Base-by-base conservation (phyloP, 2,113 vertebrate species). In the Mellivora capensis region DNA sequence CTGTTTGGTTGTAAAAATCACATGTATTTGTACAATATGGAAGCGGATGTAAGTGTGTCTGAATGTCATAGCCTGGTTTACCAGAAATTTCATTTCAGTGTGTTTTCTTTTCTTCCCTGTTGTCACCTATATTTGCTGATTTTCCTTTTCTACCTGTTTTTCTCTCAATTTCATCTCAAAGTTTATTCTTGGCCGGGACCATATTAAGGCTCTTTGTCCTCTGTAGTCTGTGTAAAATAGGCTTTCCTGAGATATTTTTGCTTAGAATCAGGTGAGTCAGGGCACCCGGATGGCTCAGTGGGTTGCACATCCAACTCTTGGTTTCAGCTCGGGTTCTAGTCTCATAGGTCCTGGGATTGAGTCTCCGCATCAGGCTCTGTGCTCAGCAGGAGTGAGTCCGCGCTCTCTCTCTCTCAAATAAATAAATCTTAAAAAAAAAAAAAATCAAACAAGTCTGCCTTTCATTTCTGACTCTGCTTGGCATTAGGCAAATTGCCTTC, bases 1-100 rank as follows among this genome's bases (percentile, higher is more conserved):
- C 74, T 64, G 17, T 54, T 96, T 59, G 59, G 44, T 59, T 95
- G 42, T 87, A 87, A 90, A 96, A 95, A 86, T 96, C 84, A 90
- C 27, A 91, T 87, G 47, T 49, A 49, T 77, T 96, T 93, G 47
- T 86, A 64, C 93, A 95, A 87, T 67, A 67, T 37, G 6, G 37
- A 69, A 86, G 72, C 29, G 37, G 37, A 74, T 74, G 83, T 86
- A 79, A 91, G 64, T 52, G 31, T 25, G 25, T 84, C 67, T 96
- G 71, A 34, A 49, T 52, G 64, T 74, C 29, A 4, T 54, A 7
- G 34, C 31, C 44, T 94, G 87, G 31, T 85, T 93, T 72, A 61
- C 39, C 52, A 87, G 74, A 82, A 87, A 94, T 42, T 72, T 90
- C 77, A 71, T 67, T 61, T 54, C 77, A 44, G 34, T 79, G n/a